Percentiles rank a stretch among this genome's conserved stretches.
Evolutionary conservation across 2,888 invertebrate genomes (phyloP).

Genomic region (Eledona agricola): DNA sequence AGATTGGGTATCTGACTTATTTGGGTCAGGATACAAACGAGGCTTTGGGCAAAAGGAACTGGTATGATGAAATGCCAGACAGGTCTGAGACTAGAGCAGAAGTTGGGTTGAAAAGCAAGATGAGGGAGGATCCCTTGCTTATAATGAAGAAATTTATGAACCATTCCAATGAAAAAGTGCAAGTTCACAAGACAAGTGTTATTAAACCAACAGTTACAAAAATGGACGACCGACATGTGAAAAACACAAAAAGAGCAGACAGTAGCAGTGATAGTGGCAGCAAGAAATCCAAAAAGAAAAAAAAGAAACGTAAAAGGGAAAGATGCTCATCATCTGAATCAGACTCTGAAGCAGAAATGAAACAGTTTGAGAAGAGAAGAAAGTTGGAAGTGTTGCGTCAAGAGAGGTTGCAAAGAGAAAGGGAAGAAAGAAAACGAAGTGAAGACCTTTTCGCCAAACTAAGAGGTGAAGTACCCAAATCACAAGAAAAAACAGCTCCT

Average conservation of each 20-base stretch:
- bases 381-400: constrained; percentile 75
- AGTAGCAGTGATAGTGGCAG: constrained; percentile 63
- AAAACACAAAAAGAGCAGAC: constrained; percentile 18
- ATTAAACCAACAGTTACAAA: no score
- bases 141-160: constrained; percentile 71
- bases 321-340: constrained; percentile 23
- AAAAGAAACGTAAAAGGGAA: constrained; percentile 38
- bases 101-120: constrained; percentile 73
- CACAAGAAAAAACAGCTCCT: constrained; percentile 55
- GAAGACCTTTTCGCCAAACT: constrained; percentile 77
- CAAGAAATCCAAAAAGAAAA: constrained; percentile 56
- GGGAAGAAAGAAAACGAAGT: constrained; percentile 76
- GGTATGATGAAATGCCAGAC: constrained; percentile 84
- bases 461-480: constrained; percentile 64
- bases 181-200: constrained; percentile 8
- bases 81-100: constrained; percentile 67
- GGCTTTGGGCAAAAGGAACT: constrained; percentile 82
- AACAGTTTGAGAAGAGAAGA: constrained; percentile 52
- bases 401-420: constrained; percentile 83
- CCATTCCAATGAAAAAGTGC: no score
- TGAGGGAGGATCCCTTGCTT: constrained; percentile 76
- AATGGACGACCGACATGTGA: no score
- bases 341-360: constrained; percentile 50
- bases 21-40: constrained; percentile 93
- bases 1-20: constrained; percentile 95